phyloP scores from a whole-genome alignment of 1,140 invertebrate genomes.

The Bombus consobrinus region DNA sequence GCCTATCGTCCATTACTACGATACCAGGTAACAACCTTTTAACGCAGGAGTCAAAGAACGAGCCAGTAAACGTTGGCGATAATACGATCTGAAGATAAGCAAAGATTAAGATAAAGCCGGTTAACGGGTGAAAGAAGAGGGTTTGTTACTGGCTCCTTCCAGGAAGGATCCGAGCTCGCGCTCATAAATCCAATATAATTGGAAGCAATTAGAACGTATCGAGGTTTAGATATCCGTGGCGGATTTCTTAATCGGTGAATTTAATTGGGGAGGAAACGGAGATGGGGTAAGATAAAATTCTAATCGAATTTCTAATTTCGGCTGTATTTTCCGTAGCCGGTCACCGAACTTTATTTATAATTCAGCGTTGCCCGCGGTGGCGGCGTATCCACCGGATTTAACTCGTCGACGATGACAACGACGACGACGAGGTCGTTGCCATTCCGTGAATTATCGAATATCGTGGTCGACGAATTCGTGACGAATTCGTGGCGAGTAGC shows the following conservation, averaged over 20 bases:
- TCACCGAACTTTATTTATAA: constrained; percentile 65
- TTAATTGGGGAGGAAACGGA: constrained; percentile 7
- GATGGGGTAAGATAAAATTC: constrained; percentile 3
- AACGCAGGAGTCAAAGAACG: background rate
- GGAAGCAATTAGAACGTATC: constrained; percentile 41
- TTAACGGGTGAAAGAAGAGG: background rate
- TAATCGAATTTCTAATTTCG: constrained; percentile 7
- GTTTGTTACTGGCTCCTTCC: constrained; percentile 19
- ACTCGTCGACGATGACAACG: constrained; percentile 2
- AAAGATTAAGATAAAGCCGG: constrained; percentile 54
- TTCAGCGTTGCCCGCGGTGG: constrained; percentile 19
- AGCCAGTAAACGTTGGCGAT: background rate
- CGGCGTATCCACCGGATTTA: constrained; percentile 38
- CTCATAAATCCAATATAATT: constrained; percentile 44
- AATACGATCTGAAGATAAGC: constrained; percentile 47
- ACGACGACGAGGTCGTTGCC: constrained; percentile 17
- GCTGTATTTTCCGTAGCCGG: constrained; percentile 5
- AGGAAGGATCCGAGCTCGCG: background rate
- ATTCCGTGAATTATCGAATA: constrained; percentile 60
- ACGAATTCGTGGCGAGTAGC: constrained; percentile 60
- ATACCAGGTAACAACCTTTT: background rate
- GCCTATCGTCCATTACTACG: background rate
- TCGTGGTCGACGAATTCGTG: constrained; percentile 48
- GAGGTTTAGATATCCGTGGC: background rate
- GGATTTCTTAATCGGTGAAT: constrained; percentile 14